Evolutionary conservation across 2,888 invertebrate species (phyloP).

Genomic region (Limnephilus auricula): DNA sequence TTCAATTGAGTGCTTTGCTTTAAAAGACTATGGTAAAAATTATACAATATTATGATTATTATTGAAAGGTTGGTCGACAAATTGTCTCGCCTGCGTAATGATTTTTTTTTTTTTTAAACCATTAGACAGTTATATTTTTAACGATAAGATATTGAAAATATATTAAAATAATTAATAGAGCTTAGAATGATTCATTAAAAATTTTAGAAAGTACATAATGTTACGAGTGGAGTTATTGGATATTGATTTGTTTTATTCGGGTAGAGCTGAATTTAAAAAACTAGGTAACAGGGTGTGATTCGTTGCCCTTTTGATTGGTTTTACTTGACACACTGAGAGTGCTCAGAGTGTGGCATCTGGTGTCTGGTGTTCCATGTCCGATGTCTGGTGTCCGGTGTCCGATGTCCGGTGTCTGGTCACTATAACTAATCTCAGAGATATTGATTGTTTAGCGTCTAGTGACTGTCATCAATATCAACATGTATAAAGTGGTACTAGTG

Average conservation of each 20-base stretch:
- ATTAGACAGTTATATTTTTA: constrained; percentile 50
- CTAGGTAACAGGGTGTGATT: constrained; percentile 66
- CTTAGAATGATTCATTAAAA: constrained; percentile 65
- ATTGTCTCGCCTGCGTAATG: constrained; percentile 28
- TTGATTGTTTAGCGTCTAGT: constrained; percentile 17
- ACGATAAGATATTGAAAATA: constrained; percentile 50
- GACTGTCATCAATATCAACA: constrained; percentile 51
- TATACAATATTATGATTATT: constrained; percentile 22
- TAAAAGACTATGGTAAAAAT: constrained; percentile 45
- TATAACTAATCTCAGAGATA: constrained; percentile 3
- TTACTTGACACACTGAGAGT: not conserved
- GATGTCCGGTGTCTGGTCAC: not conserved
- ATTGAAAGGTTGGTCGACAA: constrained; percentile 9
- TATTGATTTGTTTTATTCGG: constrained; percentile 65
- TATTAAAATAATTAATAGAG: constrained; percentile 65
- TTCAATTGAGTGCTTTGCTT: constrained; percentile 52
- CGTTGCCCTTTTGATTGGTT: constrained; percentile 62
- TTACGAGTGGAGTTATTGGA: constrained; percentile 60
- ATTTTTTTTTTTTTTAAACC: constrained; percentile 29
- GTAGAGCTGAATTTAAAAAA: constrained; percentile 65
- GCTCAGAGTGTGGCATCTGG: not conserved
- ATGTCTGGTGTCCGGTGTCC: not conserved
- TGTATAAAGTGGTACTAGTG: constrained; percentile 60
- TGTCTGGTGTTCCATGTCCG: not conserved
- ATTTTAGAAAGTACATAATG: constrained; percentile 59